Conservation (phyloP, 2,113 vertebrate species). For the Cephalopholis sonnerati region DNA sequence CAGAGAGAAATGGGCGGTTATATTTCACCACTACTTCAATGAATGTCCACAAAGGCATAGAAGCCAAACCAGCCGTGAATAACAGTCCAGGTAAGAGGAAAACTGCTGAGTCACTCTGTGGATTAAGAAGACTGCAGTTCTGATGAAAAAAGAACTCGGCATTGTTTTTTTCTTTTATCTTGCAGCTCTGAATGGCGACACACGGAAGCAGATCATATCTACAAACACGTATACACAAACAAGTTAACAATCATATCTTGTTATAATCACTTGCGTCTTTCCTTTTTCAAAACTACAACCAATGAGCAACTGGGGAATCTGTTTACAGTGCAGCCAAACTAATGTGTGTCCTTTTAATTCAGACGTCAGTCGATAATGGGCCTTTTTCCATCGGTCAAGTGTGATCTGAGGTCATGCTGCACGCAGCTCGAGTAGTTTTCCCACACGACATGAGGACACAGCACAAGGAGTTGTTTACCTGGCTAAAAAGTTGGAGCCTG, state of each 20-base stretch:
- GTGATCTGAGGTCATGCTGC: neutral
- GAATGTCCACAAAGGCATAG: neutral
- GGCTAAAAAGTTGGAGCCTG: neutral
- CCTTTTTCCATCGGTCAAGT: neutral
- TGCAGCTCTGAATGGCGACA: neutral
- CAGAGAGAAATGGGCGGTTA: neutral
- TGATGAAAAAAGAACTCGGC: neutral
- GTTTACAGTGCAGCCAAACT: neutral
- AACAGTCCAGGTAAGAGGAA: neutral
- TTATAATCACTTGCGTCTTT: neutral
- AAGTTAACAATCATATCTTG: neutral
- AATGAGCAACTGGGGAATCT: no score
- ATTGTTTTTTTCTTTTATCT: neutral
- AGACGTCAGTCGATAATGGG: neutral
- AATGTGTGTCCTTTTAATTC: neutral
- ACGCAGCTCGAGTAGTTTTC: neutral
- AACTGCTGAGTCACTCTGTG: constrained; percentile 4
- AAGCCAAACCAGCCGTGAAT: neutral
- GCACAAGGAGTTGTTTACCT: neutral
- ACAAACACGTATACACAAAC: neutral
- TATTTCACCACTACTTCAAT: constrained; percentile 2
- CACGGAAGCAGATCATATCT: neutral
- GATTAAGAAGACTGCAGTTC: neutral
- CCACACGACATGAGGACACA: neutral
- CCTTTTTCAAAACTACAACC: no score